phyloP scores from a whole-genome alignment of 2,797 vertebrate genomes.

The Chelidonichthys spinosus region DNA sequence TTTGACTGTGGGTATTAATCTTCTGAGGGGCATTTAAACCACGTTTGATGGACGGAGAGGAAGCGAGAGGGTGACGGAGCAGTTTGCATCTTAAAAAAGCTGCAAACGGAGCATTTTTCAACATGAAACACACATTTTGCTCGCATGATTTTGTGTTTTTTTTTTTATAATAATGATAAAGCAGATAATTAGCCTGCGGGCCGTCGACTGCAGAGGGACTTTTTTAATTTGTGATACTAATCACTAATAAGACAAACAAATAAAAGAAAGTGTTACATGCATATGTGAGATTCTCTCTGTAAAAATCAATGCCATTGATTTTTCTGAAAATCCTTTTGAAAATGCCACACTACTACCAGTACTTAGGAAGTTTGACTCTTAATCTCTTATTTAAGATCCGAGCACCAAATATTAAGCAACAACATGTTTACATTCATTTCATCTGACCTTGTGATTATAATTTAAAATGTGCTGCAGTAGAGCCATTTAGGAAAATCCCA shows the following conservation, averaged over 20 bases:
- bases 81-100: constrained; percentile 43
- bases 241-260: constrained; percentile 27
- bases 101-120: constrained; percentile 41
- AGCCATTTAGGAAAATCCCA: too few relatives aligned
- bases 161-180: constrained; percentile 30
- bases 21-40: constrained; percentile 26
- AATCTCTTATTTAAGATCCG: not conserved
- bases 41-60: constrained; percentile 11
- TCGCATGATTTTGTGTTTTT: constrained; percentile 12
- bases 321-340: not conserved
- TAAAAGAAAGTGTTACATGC: not conserved
- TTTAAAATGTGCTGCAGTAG: not conserved
- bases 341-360: not conserved
- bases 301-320: constrained; percentile 15
- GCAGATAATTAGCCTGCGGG: constrained; percentile 28
- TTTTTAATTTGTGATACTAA: constrained; percentile 20
- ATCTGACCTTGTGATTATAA: too few relatives aligned
- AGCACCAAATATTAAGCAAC: too few relatives aligned
- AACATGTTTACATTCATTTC: too few relatives aligned
- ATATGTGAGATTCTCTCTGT: not conserved
- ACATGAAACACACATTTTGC: constrained; percentile 31
- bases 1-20: constrained; percentile 30
- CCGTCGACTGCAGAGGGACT: constrained; percentile 8
- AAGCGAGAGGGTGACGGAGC: constrained; percentile 16
- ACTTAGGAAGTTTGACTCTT: not conserved